Evolutionary conservation across 2,888 invertebrate species (phyloP).

Genomic region (Amiota communis): DNA sequence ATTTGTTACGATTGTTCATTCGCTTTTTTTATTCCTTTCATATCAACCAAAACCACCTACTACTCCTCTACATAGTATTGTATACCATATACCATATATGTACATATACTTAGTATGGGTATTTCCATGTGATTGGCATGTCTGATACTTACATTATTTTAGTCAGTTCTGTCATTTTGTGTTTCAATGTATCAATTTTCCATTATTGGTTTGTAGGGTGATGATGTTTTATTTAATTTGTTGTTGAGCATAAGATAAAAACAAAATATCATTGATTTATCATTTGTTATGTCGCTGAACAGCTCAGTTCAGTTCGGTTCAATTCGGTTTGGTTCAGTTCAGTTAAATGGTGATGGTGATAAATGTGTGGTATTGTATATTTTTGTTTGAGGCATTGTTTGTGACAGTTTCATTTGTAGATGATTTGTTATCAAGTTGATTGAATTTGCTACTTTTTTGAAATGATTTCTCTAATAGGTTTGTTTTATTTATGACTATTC

Average conservation of each 20-base stretch:
- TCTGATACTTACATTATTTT: too few relatives aligned
- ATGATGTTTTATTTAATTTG: slow-evolving; percentile 8
- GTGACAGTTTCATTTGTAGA: slow-evolving; percentile 14
- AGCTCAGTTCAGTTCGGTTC: too few relatives aligned
- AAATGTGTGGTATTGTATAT: background rate
- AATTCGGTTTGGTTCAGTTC: background rate
- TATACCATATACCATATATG: too few relatives aligned
- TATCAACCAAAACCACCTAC: too few relatives aligned
- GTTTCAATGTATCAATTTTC: slow-evolving; percentile 41
- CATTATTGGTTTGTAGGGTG: slow-evolving; percentile 27
- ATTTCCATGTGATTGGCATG: background rate
- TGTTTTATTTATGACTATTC: too few relatives aligned
- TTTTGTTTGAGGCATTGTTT: background rate
- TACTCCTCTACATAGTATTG: too few relatives aligned
- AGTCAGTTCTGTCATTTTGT: too few relatives aligned
- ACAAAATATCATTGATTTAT: slow-evolving; percentile 30
- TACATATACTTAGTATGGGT: too few relatives aligned
- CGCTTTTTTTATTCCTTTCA: too few relatives aligned
- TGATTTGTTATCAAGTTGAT: background rate
- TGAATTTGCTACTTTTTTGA: too few relatives aligned
- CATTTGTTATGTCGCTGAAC: slow-evolving; percentile 19
- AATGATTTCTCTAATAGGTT: too few relatives aligned
- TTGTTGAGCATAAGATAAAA: slow-evolving; percentile 24
- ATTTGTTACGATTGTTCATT: slow-evolving; percentile 1
- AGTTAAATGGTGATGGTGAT: background rate